Evolutionary conservation across 2,888 invertebrate species (phyloP).

Genomic region (Limenitis camilla): DNA sequence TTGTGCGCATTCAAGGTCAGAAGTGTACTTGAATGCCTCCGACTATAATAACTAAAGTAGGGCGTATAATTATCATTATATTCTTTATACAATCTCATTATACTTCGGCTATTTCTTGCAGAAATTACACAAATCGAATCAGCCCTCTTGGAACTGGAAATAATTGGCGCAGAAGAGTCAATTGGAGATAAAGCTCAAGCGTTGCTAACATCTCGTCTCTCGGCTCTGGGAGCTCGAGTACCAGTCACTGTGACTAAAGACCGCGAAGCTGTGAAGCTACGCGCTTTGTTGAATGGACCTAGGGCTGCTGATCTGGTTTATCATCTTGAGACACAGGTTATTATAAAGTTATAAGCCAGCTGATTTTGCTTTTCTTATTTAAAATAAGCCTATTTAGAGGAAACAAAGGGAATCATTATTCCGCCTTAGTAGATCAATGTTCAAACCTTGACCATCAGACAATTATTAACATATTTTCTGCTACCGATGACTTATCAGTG

Average conservation of each 20-base stretch:
- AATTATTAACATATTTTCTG: too few relatives aligned
- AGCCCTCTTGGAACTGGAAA: slow-evolving; percentile 83
- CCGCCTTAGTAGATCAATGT: too few relatives aligned
- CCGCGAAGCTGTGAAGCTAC: slow-evolving; percentile 66
- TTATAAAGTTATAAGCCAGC: slow-evolving; percentile 20
- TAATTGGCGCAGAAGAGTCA: slow-evolving; percentile 76
- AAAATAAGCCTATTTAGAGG: too few relatives aligned
- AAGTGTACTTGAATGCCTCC: too few relatives aligned
- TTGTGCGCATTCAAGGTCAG: too few relatives aligned
- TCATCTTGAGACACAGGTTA: slow-evolving; percentile 84
- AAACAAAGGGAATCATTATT: too few relatives aligned
- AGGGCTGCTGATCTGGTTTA: slow-evolving; percentile 86
- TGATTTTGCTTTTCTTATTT: too few relatives aligned
- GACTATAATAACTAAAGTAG: too few relatives aligned
- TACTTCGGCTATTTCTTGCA: slow-evolving; percentile 38
- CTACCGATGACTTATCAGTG: too few relatives aligned
- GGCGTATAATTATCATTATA: too few relatives aligned
- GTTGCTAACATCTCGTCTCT: slow-evolving; percentile 44
- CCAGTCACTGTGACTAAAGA: slow-evolving; percentile 53
- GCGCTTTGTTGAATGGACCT: slow-evolving; percentile 80
- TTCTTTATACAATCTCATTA: too few relatives aligned
- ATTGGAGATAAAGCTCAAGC: slow-evolving; percentile 68
- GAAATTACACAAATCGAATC: slow-evolving; percentile 83
- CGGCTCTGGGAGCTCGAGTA: slow-evolving; percentile 47
- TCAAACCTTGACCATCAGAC: too few relatives aligned